phyloP scores from a whole-genome alignment of 2,113 vertebrate genomes.

The Galbula dea region DNA sequence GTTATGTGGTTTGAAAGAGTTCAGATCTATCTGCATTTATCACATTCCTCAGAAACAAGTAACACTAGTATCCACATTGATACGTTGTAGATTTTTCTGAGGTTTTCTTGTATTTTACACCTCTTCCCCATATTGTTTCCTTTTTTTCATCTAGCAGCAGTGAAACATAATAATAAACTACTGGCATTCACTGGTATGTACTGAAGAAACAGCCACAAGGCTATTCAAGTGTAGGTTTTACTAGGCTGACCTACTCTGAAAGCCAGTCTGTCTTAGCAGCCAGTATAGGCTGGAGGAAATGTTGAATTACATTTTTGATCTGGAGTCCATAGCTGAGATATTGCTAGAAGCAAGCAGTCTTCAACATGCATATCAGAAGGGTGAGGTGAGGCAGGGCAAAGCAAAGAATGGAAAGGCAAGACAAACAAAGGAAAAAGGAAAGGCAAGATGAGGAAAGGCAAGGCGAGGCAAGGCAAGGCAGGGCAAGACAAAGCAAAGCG shows the following conservation, averaged over 20 bases:
- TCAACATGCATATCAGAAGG: neutral
- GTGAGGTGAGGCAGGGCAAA: neutral
- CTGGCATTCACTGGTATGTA: neutral
- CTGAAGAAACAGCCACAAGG: neutral
- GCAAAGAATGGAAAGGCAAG: neutral
- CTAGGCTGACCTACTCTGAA: neutral
- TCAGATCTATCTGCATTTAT: neutral
- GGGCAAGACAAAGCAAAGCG: no score
- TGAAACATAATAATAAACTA: neutral
- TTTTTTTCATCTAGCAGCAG: neutral
- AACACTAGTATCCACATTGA: neutral
- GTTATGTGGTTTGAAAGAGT: neutral
- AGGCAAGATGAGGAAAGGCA: fast-evolving
- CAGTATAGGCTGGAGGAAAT: neutral
- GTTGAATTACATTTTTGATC: slow-evolving; percentile 22
- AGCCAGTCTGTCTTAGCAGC: neutral
- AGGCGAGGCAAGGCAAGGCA: neutral
- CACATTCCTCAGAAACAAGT: neutral
- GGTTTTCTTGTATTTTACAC: neutral
- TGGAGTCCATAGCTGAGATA: slow-evolving; percentile 7
- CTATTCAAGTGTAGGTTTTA: neutral
- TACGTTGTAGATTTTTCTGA: neutral
- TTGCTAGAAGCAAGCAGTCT: neutral
- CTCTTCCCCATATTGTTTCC: neutral
- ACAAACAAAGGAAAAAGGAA: neutral